Evolutionary conservation across 1,140 invertebrate species (phyloP), one percentile per base, ranked within the genome.

Genomic region (Pseudomyrmex flavicornis): DNA sequence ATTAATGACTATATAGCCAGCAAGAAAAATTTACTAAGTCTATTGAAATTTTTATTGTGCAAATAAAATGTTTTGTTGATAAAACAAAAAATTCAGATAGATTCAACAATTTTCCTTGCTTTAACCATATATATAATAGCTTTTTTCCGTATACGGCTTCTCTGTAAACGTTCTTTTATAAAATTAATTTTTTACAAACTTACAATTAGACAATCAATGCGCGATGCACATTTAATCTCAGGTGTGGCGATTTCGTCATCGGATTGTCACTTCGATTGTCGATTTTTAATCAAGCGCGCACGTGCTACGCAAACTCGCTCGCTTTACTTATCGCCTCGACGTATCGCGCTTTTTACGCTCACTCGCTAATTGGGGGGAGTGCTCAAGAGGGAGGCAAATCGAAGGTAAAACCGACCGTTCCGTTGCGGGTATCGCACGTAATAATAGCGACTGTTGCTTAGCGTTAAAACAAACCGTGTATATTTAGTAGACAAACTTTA

Each of bases 291-390:
- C 75, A 52, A n/a, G 26, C 35, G 22, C 48, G 20, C 12, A n/a
- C 17, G 22, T 26, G 44, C 12, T n/a, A 15, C 59, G 70, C 56
- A 73, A 73, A 59, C 35, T 35, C n/a, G 54, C n/a, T 17, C 74
- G 48, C 61, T 66, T 65, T 20, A 54, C 61, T 76, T 77, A 77
- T 68, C 62, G 48, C 61, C n/a, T 13, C 72, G 44, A 17, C 4
- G 58, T 20, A 48, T 48, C 74, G 74, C 22, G 62, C 74, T n/a
- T 76, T 76, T 76, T n/a, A 68, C 62, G 26, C 63, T 20, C 15
- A 5, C 9, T 13, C 52, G 54, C 15, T 79, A 79, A 79, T 79
- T 69, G 35, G 44, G 17, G 17, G 35, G 65, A 59, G 65, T 48
- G 65, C 20, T 50, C 35, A 48, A 20, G 8, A 17, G n/a, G 63